These are phyloP conservation scores for Drosophila anceps DNA, from an alignment of 2,888 invertebrate genomes.

Conservation along the genomic window DNA sequence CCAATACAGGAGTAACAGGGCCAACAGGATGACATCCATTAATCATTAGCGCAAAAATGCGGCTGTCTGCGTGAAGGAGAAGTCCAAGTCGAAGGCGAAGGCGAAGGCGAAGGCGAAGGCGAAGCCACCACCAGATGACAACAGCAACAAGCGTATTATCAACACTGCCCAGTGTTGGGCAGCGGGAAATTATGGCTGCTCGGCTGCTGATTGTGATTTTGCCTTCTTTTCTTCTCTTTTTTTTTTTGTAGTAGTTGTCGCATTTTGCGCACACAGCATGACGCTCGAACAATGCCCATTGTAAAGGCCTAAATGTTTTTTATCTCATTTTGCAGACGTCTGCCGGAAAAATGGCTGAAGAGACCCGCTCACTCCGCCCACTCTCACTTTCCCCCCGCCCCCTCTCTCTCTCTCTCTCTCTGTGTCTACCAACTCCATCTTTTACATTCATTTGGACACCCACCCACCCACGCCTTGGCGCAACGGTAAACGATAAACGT, in stretches of 20 bases:
- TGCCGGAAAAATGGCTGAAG: constrained; percentile 34
- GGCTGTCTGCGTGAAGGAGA: constrained; percentile 28
- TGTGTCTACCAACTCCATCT: not conserved
- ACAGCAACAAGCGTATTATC: constrained; percentile 11
- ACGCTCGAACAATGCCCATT: constrained; percentile 66
- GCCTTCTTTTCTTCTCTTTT: constrained; percentile 26
- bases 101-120: constrained; percentile 20
- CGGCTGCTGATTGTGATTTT: constrained; percentile 56
- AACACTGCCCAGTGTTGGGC: constrained; percentile 34
- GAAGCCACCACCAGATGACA: constrained; percentile 54
- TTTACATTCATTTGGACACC: too few relatives aligned
- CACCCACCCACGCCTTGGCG: constrained; percentile 3
- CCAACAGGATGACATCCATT: constrained; percentile 66
- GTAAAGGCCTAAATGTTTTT: constrained; percentile 67
- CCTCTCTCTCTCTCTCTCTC: not conserved
- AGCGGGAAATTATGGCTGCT: constrained; percentile 45
- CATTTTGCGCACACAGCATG: constrained; percentile 41
- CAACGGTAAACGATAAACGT: constrained; percentile 28
- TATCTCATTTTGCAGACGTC: constrained; percentile 76
- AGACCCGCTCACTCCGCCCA: not conserved
- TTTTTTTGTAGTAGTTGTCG: constrained; percentile 10
- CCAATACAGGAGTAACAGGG: constrained; percentile 11
- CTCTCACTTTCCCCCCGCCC: too few relatives aligned
- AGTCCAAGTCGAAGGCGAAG: constrained; percentile 6
- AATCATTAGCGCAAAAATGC: constrained; percentile 77